These are phyloP conservation scores for Drosophila anomelani DNA, from an alignment of 2,888 invertebrate species.

Conservation along the genomic window DNA sequence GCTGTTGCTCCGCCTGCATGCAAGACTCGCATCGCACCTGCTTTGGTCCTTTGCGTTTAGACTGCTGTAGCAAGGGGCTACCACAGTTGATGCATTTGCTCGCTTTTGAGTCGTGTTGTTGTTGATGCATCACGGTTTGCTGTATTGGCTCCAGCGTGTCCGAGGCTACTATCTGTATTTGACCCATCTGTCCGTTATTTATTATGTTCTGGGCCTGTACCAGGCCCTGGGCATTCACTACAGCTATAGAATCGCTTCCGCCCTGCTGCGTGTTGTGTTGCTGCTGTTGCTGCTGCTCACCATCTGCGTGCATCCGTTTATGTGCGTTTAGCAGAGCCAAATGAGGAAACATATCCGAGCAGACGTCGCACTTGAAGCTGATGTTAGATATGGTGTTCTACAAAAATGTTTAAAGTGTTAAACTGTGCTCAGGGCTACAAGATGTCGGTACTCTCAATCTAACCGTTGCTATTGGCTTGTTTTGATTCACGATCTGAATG, in stretches of 20 bases:
- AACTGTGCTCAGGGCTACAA: background rate
- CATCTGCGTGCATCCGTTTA: slow-evolving; percentile 91
- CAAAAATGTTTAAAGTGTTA: slow-evolving; percentile 73
- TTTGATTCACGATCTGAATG: slow-evolving; percentile 84
- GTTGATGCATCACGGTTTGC: slow-evolving; percentile 70
- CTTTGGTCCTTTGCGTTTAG: slow-evolving; percentile 88
- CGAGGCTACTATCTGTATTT: slow-evolving; percentile 87
- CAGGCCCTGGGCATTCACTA: slow-evolving; percentile 85
- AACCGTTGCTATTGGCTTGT: slow-evolving; percentile 84
- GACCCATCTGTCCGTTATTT: slow-evolving; percentile 85
- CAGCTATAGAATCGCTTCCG: slow-evolving; percentile 85
- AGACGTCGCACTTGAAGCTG: slow-evolving; percentile 94
- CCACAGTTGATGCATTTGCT: slow-evolving; percentile 88
- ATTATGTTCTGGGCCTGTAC: slow-evolving; percentile 84
- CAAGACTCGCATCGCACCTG: slow-evolving; percentile 87
- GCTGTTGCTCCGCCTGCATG: slow-evolving; percentile 86
- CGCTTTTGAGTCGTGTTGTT: slow-evolving; percentile 83
- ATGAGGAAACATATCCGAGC: slow-evolving; percentile 94
- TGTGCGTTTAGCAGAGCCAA: slow-evolving; percentile 93
- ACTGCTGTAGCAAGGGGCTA: slow-evolving; percentile 86
- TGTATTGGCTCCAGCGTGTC: slow-evolving; percentile 82
- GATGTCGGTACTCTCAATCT: background rate
- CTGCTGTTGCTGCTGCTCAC: slow-evolving; percentile 81
- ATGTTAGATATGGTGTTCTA: slow-evolving; percentile 92
- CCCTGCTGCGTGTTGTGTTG: slow-evolving; percentile 70